Base-by-base conservation (phyloP, 2,888 invertebrate species). In the Drosophila helvetica region DNA sequence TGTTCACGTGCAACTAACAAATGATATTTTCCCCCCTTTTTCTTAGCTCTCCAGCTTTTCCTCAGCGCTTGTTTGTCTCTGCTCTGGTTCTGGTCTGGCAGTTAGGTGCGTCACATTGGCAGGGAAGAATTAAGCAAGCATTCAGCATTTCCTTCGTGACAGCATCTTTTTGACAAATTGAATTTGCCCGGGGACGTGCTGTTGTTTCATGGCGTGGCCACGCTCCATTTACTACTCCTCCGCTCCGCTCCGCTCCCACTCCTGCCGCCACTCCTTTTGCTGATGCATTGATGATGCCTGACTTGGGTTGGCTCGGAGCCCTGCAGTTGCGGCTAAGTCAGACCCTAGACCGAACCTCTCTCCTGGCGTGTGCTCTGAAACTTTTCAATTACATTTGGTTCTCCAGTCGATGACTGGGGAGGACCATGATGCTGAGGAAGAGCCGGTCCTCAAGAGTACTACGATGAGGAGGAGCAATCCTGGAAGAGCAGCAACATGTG, bases 111-210 rank as follows among this genome's bases (percentile, higher is more conserved):
- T 77, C 67, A 68, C 68, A 78, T 75, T 71, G 64, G 62, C 67
- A 67, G 53, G 47, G 38, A 82, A 75, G 79, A 85, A 85, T 85
- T 85, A 85, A 87, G 87, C 80, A 82, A 85, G 84, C 84, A 85
- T 85, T 85, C 87, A 85, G 80, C 81, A 75, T 72, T 84, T 78
- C 74, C 78, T 84, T 77, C 84, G 82, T 86, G 84, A 84, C 84
- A 85, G 85, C 80, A 82, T 88, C 82, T 79, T 86, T 88, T 84
- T 88, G 86, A 86, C 86, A 86, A 86, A 86, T 86, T 88, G 88
- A 88, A 88, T 86, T 88, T 80, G 68, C 74, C 73, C 66, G 74
- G 61, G 76, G 67, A 82, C 82, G 82, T 85, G 84, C 87, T 82
- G 87, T 87, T 87, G 85, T 85, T 82, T 86, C 83, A 75, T 74